phyloP scores from a whole-genome alignment of 2,113 vertebrate species.

The Suncus etruscus region DNA sequence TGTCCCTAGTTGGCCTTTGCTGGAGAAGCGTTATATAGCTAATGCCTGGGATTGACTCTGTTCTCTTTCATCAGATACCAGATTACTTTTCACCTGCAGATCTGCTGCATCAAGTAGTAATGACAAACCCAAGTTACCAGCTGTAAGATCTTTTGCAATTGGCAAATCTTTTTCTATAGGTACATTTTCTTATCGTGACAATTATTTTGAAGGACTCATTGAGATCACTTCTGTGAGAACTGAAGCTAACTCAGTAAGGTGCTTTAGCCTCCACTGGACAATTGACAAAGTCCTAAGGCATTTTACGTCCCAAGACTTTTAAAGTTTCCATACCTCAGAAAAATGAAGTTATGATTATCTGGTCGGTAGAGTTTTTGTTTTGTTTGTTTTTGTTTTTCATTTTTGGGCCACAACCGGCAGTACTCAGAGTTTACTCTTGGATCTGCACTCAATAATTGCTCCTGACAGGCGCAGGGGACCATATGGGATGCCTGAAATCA shows the following conservation, averaged over 20 bases:
- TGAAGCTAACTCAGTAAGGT: background rate
- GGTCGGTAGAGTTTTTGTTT: background rate
- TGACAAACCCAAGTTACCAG: background rate
- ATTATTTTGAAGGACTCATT: background rate
- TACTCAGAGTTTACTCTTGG: no score
- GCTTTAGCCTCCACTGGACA: background rate
- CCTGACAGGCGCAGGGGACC: no score
- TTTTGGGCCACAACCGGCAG: no score
- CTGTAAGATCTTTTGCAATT: background rate
- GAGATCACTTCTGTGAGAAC: background rate
- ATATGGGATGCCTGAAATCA: no score
- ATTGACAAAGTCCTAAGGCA: background rate
- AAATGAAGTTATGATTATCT: background rate
- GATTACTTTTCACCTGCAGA: background rate
- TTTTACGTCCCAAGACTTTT: background rate
- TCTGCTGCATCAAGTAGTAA: background rate
- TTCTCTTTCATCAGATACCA: background rate
- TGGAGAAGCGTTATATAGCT: slow-evolving; percentile 37
- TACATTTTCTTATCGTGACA: background rate
- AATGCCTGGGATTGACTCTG: background rate
- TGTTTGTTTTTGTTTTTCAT: no score
- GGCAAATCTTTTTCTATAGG: background rate
- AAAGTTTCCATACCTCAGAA: background rate
- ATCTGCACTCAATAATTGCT: no score
- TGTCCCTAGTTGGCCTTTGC: slow-evolving; percentile 57